Evolutionary conservation across 1,140 invertebrate genomes (phyloP).

Genomic region (Drosophila pseudoananassae): DNA sequence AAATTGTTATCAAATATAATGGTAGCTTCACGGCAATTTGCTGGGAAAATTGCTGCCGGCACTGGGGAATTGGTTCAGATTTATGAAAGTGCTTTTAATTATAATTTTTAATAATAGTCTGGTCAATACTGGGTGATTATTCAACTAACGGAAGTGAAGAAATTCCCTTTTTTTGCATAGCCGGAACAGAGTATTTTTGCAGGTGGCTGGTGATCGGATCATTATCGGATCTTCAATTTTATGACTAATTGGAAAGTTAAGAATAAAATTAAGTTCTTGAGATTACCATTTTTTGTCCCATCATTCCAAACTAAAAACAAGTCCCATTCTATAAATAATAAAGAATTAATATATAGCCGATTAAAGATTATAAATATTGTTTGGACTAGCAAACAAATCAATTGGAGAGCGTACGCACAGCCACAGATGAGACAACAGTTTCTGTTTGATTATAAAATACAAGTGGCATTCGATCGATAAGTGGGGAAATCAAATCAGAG

Average conservation of each 20-base stretch:
- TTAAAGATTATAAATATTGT: constrained; percentile 26
- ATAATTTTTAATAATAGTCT: constrained; percentile 4
- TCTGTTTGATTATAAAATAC: constrained; percentile 12
- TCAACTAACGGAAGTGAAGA: neutral
- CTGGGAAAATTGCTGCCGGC: constrained; percentile 6
- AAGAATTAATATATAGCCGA: constrained; percentile 20
- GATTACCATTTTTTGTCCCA: too few species aligned
- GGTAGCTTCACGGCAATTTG: constrained; percentile 31
- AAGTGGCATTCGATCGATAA: constrained; percentile 32
- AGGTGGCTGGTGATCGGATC: neutral
- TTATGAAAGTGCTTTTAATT: constrained; percentile 7
- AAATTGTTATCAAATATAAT: constrained; percentile 17
- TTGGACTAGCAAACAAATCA: constrained; percentile 12
- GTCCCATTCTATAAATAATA: constrained; percentile 25
- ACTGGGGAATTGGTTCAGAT: constrained; percentile 30
- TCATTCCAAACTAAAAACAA: neutral
- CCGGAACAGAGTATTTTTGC: constrained; percentile 3
- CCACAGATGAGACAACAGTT: constrained; percentile 32
- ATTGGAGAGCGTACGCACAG: constrained; percentile 25
- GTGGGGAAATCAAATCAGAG: constrained; percentile 35
- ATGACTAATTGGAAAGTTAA: constrained; percentile 13
- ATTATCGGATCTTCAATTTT: too few species aligned
- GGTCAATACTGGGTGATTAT: constrained; percentile 2
- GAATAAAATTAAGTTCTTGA: too few species aligned
- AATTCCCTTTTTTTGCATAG: neutral